phyloP scores from a whole-genome alignment of 2,797 vertebrate genomes.

The Thamnophis elegans region DNA sequence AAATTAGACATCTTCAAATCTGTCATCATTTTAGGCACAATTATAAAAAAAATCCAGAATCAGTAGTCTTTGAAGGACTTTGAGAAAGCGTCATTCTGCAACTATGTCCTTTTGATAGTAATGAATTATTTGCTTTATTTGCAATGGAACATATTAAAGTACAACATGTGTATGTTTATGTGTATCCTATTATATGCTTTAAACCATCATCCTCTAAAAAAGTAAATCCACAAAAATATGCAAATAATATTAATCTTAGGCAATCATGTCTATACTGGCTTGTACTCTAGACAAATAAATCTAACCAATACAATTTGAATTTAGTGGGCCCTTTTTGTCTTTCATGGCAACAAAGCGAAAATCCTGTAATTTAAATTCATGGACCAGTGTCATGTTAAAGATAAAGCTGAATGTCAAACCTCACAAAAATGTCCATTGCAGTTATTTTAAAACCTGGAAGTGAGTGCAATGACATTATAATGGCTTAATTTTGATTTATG shows the following conservation, averaged over 20 bases:
- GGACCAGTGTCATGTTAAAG: not conserved
- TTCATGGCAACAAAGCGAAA: not conserved
- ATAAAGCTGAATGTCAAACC: not conserved
- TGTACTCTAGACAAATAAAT: not conserved
- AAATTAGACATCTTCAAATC: not conserved
- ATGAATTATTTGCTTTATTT: not conserved
- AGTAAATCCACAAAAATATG: not conserved
- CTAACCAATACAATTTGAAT: not conserved
- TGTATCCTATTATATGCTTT: not conserved
- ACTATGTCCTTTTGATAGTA: not conserved
- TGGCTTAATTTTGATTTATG: not conserved
- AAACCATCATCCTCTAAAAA: not conserved
- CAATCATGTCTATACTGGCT: not conserved
- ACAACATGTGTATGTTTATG: not conserved
- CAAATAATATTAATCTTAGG: not conserved
- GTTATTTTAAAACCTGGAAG: not conserved
- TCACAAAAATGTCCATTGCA: not conserved
- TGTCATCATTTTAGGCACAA: not conserved
- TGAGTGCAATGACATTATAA: not conserved
- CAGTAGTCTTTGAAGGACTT: not conserved
- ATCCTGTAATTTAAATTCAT: not conserved
- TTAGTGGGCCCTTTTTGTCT: not conserved
- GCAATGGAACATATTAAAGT: not conserved
- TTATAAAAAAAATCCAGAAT: not conserved
- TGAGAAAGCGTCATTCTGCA: not conserved